Conservation (phyloP, 2,113 vertebrate species). For the Eudyptes chrysolophus region DNA sequence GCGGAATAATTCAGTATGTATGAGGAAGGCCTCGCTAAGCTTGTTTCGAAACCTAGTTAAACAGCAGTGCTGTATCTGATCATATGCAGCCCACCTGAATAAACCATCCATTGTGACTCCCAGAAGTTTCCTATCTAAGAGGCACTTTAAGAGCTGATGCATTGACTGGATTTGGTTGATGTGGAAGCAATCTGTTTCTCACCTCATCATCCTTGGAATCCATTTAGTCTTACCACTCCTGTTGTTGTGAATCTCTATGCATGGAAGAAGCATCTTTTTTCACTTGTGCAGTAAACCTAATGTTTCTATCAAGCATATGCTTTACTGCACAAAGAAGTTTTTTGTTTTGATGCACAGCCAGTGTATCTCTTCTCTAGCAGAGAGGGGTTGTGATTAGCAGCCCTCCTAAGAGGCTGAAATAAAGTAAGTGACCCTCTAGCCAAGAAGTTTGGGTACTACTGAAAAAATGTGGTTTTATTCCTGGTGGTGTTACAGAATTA, state of each 20-base stretch:
- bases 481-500: not conserved
- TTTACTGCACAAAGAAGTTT: not conserved
- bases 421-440: not conserved
- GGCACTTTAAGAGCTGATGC: not conserved
- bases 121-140: not conserved
- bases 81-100: not conserved
- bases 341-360: not conserved
- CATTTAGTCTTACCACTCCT: not conserved
- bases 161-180: not conserved
- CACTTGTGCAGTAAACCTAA: not conserved
- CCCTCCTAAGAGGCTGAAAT: not conserved
- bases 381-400: not conserved
- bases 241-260: not conserved
- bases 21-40: not conserved
- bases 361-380: not conserved
- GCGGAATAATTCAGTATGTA: not conserved
- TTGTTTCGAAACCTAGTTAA: not conserved
- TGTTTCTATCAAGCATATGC: not conserved
- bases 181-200: not conserved
- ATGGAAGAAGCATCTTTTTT: not conserved
- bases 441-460: not conserved
- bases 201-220: not conserved
- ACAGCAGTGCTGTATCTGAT: not conserved
- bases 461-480: not conserved
- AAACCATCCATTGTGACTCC: not conserved